Conservation (phyloP, 2,888 invertebrate genomes). For the Tachystola acroxantha region DNA sequence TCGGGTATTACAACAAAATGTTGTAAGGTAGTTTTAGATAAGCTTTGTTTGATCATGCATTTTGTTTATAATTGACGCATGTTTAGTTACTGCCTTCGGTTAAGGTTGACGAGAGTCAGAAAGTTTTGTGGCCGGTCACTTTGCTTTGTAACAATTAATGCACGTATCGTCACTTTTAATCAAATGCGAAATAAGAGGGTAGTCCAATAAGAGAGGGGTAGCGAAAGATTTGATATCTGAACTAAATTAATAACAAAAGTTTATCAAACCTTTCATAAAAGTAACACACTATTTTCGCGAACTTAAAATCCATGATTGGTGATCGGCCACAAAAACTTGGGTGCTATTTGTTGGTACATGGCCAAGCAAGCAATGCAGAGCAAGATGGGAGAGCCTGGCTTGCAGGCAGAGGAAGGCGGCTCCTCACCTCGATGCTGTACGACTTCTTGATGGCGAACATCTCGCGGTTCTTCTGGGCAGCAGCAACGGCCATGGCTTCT, state of each 20-base stretch:
- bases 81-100: too few species aligned
- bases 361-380: conserved; percentile 13
- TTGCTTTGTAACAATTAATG: too few species aligned
- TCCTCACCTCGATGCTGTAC: conserved; percentile 97
- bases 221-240: too few species aligned
- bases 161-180: too few species aligned
- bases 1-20: too few species aligned
- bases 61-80: too few species aligned
- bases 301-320: conserved; percentile 6
- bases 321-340: conserved; percentile 21
- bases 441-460: conserved; percentile 98
- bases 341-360: conserved; percentile 8
- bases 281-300: neutral
- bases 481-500: conserved; percentile 90
- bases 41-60: too few species aligned
- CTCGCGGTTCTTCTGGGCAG: conserved; percentile 95
- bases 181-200: too few species aligned
- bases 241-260: neutral
- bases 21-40: too few species aligned
- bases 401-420: neutral
- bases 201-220: too few species aligned
- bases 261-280: conserved; percentile 1
- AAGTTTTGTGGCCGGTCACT: too few species aligned
- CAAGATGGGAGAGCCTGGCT: conserved; percentile 11
- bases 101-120: too few species aligned